A percentile compares a stretch with the other conserved stretches of the same genome.
These are phyloP conservation scores for Diogma glabrata DNA, from an alignment of 2,888 invertebrate species.

Conservation along the genomic window DNA sequence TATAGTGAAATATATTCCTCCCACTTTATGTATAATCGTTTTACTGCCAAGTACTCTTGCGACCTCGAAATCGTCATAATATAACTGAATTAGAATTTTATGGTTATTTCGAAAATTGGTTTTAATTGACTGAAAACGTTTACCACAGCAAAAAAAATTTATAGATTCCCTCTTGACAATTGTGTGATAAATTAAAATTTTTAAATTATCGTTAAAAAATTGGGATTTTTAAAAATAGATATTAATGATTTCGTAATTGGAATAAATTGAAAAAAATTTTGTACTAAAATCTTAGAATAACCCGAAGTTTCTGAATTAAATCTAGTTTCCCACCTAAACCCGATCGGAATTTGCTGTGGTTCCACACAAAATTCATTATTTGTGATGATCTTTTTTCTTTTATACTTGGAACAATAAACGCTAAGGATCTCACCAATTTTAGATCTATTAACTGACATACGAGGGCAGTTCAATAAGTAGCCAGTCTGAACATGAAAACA, in stretches of 20 bases:
- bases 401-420: background rate
- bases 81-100: background rate
- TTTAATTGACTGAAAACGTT: background rate
- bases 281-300: background rate
- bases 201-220: background rate
- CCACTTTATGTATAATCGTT: slow-evolving; percentile 4
- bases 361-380: background rate
- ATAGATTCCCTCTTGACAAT: background rate
- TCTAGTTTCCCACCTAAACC: background rate
- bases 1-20: slow-evolving; percentile 1
- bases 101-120: background rate
- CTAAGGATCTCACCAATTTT: background rate
- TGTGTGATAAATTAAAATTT: background rate
- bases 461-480: too few relatives aligned
- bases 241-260: background rate
- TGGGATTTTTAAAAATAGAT: background rate
- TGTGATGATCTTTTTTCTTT: background rate
- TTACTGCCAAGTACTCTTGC: background rate
- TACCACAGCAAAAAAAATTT: background rate
- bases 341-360: background rate
- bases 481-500: too few relatives aligned
- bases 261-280: background rate
- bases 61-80: background rate
- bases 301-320: background rate
- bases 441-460: too few relatives aligned